A percentile compares a stretch with the other conserved stretches of the same genome.
Evolutionary conservation across 35 echinoderm and acorn worm genomes (phyloP).

Genomic region (Apostichopus japonicus): DNA sequence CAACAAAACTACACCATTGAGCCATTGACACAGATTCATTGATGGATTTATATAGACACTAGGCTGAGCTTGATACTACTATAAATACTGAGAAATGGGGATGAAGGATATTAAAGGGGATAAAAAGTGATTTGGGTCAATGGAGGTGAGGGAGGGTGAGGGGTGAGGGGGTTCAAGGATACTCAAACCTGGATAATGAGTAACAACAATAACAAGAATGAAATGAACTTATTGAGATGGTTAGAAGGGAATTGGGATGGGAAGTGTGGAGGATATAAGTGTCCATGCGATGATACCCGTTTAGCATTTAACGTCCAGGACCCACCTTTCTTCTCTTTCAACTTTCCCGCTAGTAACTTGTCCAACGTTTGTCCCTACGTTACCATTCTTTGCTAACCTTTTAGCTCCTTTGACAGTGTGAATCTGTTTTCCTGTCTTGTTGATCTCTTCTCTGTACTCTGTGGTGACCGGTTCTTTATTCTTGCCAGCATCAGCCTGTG

Average conservation of each 20-base stretch:
- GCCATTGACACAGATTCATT: too few relatives aligned
- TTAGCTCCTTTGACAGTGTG: background rate
- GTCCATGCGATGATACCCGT: background rate
- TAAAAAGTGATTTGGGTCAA: too few relatives aligned
- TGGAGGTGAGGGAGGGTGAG: background rate
- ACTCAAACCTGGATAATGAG: background rate
- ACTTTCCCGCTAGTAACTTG: background rate
- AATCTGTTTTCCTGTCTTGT: conserved; percentile 52
- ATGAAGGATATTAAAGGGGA: too few relatives aligned
- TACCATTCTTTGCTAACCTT: conserved; percentile 40
- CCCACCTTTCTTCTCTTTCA: conserved; percentile 29
- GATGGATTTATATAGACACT: too few relatives aligned
- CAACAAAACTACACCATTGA: too few relatives aligned
- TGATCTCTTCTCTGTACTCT: conserved; percentile 91
- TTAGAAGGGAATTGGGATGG: background rate
- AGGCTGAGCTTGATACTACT: too few relatives aligned
- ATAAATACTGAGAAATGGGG: too few relatives aligned
- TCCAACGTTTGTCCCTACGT: background rate
- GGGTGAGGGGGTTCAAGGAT: background rate
- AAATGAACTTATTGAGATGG: background rate
- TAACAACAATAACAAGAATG: background rate
- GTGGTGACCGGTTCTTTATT: conserved; percentile 65
- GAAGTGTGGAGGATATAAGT: background rate
- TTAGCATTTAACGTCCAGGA: background rate
- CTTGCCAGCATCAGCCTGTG: background rate